Evolutionary conservation across 2,797 vertebrate genomes (phyloP), one percentile per base, ranked within the genome.

Genomic region (Lepilemur ruficaudatus): DNA sequence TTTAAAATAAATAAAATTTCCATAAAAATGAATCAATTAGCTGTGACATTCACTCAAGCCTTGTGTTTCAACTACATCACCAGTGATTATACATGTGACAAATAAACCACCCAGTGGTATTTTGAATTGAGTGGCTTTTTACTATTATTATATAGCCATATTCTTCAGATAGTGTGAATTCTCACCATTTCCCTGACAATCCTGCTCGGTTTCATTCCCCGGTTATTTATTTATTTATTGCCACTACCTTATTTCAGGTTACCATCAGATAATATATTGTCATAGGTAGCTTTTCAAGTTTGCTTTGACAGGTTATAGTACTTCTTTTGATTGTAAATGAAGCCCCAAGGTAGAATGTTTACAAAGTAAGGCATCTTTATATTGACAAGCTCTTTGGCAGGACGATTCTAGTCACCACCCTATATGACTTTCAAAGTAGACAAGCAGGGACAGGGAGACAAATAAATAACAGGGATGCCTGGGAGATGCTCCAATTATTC

Each of bases 1-100:
- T 94, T 91, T 86, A 57, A 93, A 94, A 30, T 61, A 89, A 86
- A 67, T 69, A 79, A 94, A 92, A 87, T 91, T 93, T 91, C 28
- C 11, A 79, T 92, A 13, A 85, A 93, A 91, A 82, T 94, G 13
- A 84, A 69, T 84, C 85, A 90, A 10, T 85, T 93, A 85, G 2
- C 35, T 89, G 32, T 91, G 55, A 93, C 52, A 84, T 65, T 92
- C 52, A 65, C 5, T 92, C 15, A 80, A 76, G 17, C 6, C 20
- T 55, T 52, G n/a, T 78, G 11, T 46, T 86, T 94, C 80, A 35
- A 11, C 5, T 10, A 38, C 7, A 79, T 80, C 52, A 87, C 32
- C 15, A 65, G 32, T 75, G 67, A 89, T 82, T 78, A 73, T 59
- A 22, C 1, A 43, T 63, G 48, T 83, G 80, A 82, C 12, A 72